Conservation (phyloP, 1,140 invertebrate species). For the Helicorthomorpha holstii region DNA sequence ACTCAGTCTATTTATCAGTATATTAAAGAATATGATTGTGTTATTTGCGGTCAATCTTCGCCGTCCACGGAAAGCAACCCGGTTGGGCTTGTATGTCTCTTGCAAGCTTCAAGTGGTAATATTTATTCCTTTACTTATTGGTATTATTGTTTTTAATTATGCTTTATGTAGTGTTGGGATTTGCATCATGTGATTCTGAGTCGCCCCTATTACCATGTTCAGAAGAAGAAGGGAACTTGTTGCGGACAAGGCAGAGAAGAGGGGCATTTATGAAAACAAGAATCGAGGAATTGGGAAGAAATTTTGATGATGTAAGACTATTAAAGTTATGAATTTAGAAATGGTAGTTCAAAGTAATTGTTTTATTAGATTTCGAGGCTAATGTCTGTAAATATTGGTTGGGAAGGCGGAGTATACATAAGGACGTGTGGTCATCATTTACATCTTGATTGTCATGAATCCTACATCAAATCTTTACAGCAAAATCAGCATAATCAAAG, state of each 20-base stretch:
- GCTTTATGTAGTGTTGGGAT: constrained; percentile 42
- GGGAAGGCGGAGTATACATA: constrained; percentile 85
- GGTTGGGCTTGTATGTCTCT: constrained; percentile 72
- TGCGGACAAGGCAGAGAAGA: constrained; percentile 34
- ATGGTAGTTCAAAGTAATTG: neutral
- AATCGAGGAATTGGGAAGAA: constrained; percentile 45
- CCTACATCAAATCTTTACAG: constrained; percentile 62
- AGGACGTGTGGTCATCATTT: constrained; percentile 92
- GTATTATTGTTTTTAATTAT: constrained; percentile 1
- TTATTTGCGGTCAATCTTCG: constrained; percentile 83
- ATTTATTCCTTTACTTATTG: neutral
- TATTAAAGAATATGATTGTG: constrained; percentile 67
- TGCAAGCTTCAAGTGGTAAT: constrained; percentile 55
- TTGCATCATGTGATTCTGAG: constrained; percentile 41
- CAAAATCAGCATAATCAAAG: constrained; percentile 10
- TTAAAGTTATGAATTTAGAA: neutral
- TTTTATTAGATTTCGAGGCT: constrained; percentile 53
- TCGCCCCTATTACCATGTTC: constrained; percentile 42
- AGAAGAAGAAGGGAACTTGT: constrained; percentile 36
- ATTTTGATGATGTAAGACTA: constrained; percentile 49
- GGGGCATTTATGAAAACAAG: constrained; percentile 39
- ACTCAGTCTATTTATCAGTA: neutral
- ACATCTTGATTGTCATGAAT: constrained; percentile 77
- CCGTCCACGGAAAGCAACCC: constrained; percentile 67
- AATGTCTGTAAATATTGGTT: constrained; percentile 67